Percentiles rank a stretch among this genome's conserved stretches.
Conservation (phyloP, 2,888 invertebrate genomes). For the Macropis europaea region DNA sequence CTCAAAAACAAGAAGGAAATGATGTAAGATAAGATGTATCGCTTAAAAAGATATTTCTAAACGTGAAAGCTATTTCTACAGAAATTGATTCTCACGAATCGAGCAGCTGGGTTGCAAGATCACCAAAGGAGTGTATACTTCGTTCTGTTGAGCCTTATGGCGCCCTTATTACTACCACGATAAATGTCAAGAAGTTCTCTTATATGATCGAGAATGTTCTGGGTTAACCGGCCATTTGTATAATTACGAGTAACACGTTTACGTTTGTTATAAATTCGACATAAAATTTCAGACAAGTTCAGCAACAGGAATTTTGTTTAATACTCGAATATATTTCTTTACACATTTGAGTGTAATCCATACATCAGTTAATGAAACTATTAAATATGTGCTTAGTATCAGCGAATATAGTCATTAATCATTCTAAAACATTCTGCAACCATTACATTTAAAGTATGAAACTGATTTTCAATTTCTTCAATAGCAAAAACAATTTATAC, state of each 20-base stretch:
- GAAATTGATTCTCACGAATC: slow-evolving; percentile 57
- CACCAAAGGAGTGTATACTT: slow-evolving; percentile 33
- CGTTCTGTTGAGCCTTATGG: slow-evolving; percentile 24
- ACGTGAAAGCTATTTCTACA: slow-evolving; percentile 41
- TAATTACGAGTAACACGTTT: slow-evolving; percentile 19
- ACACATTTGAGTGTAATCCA: too few species aligned
- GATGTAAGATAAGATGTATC: not conserved
- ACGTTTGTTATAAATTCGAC: not conserved
- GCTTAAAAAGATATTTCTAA: slow-evolving; percentile 22
- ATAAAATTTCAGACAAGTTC: too few species aligned
- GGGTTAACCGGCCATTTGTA: slow-evolving; percentile 26
- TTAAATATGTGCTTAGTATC: too few species aligned
- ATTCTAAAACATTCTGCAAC: too few species aligned
- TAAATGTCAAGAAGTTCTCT: slow-evolving; percentile 66
- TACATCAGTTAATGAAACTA: too few species aligned
- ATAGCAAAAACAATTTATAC: too few species aligned
- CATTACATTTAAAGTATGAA: too few species aligned
- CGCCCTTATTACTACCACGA: slow-evolving; percentile 49
- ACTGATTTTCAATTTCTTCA: too few species aligned
- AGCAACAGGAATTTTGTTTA: too few species aligned
- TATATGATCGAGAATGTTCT: slow-evolving; percentile 42
- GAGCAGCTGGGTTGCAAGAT: slow-evolving; percentile 18
- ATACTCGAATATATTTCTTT: too few species aligned
- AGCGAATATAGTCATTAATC: too few species aligned
- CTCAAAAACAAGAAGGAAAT: not conserved